These are phyloP conservation scores for Eulimnadia texana DNA, from an alignment of 1,140 invertebrate species.

Conservation along the genomic window DNA sequence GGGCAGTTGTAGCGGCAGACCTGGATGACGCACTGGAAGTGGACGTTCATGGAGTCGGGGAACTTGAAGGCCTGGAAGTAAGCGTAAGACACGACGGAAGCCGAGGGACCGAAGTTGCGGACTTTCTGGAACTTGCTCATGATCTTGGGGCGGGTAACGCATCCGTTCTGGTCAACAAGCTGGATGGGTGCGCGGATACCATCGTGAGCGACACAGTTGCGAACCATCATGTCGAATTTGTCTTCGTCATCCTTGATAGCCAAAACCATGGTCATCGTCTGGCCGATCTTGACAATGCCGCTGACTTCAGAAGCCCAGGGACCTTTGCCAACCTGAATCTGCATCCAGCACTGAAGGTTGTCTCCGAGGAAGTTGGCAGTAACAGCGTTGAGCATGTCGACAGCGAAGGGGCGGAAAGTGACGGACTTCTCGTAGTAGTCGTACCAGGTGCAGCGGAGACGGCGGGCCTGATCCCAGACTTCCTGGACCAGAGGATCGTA, in stretches of 20 bases:
- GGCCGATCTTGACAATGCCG: slow-evolving; percentile 86
- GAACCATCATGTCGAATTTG: slow-evolving; percentile 86
- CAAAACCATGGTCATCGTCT: slow-evolving; percentile 90
- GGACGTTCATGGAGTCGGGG: slow-evolving; percentile 91
- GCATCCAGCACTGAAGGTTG: slow-evolving; percentile 92
- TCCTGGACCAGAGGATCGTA: slow-evolving; percentile 90
- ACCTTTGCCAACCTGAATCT: slow-evolving; percentile 85
- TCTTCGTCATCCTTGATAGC: slow-evolving; percentile 91
- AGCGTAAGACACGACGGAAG: slow-evolving; percentile 82
- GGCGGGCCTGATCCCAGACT: slow-evolving; percentile 61
- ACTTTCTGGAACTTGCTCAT: slow-evolving; percentile 90
- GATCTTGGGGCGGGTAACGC: slow-evolving; percentile 80
- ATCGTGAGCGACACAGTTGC: slow-evolving; percentile 87
- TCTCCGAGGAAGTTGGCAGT: slow-evolving; percentile 88
- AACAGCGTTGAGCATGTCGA: slow-evolving; percentile 84
- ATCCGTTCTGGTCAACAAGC: slow-evolving; percentile 79
- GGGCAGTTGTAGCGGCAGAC: slow-evolving; percentile 86
- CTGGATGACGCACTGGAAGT: slow-evolving; percentile 93
- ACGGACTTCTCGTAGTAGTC: slow-evolving; percentile 90
- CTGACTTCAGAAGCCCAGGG: slow-evolving; percentile 89
- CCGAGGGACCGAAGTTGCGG: slow-evolving; percentile 85
- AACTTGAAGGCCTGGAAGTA: slow-evolving; percentile 96
- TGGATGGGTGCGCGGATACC: slow-evolving; percentile 83
- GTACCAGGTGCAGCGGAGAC: slow-evolving; percentile 82
- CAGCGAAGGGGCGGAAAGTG: slow-evolving; percentile 82